These are phyloP conservation scores for Mesoligia furuncula DNA, from an alignment of 2,888 invertebrate species.

Conservation along the genomic window DNA sequence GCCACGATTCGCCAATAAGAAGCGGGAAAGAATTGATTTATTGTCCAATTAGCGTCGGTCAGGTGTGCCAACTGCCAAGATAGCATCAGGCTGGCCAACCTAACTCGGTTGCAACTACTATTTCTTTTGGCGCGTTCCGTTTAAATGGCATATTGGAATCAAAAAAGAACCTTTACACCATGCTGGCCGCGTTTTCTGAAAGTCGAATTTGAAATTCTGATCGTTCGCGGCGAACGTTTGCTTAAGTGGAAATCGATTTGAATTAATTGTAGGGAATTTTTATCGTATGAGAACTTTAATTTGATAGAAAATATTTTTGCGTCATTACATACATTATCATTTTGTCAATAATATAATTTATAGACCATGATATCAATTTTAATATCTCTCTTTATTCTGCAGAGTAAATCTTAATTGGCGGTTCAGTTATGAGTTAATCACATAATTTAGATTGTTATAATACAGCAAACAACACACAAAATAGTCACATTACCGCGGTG, in stretches of 20 bases:
- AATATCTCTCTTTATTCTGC: neutral
- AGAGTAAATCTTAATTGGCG: conserved; percentile 8
- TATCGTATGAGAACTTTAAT: conserved; percentile 85
- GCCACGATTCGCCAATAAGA: conserved; percentile 90
- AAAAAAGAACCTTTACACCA: conserved; percentile 89
- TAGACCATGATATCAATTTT: neutral
- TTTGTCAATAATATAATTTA: conserved; percentile 8
- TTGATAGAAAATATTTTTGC: conserved; percentile 80
- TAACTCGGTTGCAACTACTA: conserved; percentile 87
- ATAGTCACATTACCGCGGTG: conserved; percentile 44
- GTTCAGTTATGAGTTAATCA: conserved; percentile 5
- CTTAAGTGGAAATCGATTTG: conserved; percentile 89
- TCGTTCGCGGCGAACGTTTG: conserved; percentile 83
- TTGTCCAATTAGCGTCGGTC: conserved; percentile 91
- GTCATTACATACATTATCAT: conserved; percentile 55
- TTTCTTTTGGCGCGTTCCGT: conserved; percentile 88
- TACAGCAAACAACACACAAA: conserved; percentile 21
- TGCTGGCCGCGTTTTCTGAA: conserved; percentile 84
- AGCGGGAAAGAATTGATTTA: conserved; percentile 91
- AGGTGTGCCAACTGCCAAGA: conserved; percentile 91
- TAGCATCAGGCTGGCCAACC: conserved; percentile 90
- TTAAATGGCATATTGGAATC: conserved; percentile 90
- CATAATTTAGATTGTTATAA: conserved; percentile 14
- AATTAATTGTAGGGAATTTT: conserved; percentile 86
- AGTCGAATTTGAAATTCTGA: conserved; percentile 89